phyloP scores from a whole-genome alignment of 2,888 invertebrate genomes.

The Agrotis clavis region DNA sequence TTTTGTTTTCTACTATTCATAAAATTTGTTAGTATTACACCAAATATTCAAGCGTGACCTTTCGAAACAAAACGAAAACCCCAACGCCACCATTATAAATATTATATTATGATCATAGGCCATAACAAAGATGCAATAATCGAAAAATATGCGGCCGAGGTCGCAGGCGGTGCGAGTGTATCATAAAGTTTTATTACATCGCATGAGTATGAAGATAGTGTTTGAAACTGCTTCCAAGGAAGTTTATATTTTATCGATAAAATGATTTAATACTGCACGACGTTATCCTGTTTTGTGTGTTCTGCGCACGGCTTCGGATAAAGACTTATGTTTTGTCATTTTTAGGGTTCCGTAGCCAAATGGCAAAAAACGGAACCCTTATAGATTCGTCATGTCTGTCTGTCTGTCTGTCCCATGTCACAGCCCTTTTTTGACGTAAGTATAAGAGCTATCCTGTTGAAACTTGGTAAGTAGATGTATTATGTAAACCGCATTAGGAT shows the following conservation, averaged over 20 bases:
- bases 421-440: too few relatives aligned
- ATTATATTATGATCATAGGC: constrained; percentile 11
- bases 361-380: too few relatives aligned
- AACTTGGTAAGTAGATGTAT: too few relatives aligned
- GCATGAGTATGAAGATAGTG: constrained; percentile 65
- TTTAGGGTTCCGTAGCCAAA: too few relatives aligned
- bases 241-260: constrained; percentile 65
- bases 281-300: constrained; percentile 24
- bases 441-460: too few relatives aligned
- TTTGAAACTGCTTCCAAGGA: constrained; percentile 57
- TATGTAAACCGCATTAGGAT: too few relatives aligned
- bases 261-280: constrained; percentile 58
- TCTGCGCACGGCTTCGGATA: constrained; percentile 5
- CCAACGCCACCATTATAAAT: not conserved
- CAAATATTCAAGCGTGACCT: not conserved
- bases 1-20: too few relatives aligned
- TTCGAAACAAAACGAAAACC: constrained; percentile 15
- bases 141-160: constrained; percentile 36
- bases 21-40: too few relatives aligned
- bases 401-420: too few relatives aligned
- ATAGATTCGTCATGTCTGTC: too few relatives aligned
- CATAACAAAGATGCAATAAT: constrained; percentile 43
- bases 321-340: constrained; percentile 4
- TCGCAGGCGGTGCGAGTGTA: constrained; percentile 39
- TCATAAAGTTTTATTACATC: constrained; percentile 64